These are phyloP conservation scores for Akabosia matsudoensis DNA, from an alignment of 1,140 invertebrate genomes.

Conservation along the genomic window DNA sequence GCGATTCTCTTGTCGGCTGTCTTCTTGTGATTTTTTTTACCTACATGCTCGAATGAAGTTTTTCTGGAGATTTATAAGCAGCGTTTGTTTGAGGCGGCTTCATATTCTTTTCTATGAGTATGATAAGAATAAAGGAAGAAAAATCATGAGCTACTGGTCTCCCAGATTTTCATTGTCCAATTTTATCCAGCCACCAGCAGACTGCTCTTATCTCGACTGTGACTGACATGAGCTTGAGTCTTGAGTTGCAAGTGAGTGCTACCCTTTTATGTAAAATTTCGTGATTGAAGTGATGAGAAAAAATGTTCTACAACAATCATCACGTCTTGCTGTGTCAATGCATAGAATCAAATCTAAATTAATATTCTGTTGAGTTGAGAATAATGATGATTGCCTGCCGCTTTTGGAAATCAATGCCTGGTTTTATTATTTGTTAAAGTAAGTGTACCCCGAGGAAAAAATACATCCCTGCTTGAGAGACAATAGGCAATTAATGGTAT, in stretches of 20 bases:
- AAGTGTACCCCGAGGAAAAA: background rate
- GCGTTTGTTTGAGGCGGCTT: too few species aligned
- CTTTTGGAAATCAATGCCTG: constrained; percentile 16
- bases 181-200: background rate
- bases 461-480: too few species aligned
- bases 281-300: background rate
- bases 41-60: background rate
- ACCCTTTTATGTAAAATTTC: background rate
- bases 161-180: constrained; percentile 10
- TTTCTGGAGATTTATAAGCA: too few species aligned
- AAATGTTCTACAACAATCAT: too few species aligned
- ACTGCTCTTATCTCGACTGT: background rate
- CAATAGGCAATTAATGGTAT: constrained; percentile 6
- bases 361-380: too few species aligned
- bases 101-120: too few species aligned
- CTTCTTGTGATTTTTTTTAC: constrained; percentile 9
- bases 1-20: constrained; percentile 5
- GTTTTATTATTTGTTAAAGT: constrained; percentile 7
- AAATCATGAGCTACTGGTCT: background rate
- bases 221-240: background rate
- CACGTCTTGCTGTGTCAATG: background rate
- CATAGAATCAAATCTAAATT: background rate
- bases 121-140: background rate
- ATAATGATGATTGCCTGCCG: background rate
- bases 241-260: background rate